These are phyloP conservation scores for Araneus ventricosus DNA, from an alignment of 1,140 invertebrate species.

Conservation along the genomic window DNA sequence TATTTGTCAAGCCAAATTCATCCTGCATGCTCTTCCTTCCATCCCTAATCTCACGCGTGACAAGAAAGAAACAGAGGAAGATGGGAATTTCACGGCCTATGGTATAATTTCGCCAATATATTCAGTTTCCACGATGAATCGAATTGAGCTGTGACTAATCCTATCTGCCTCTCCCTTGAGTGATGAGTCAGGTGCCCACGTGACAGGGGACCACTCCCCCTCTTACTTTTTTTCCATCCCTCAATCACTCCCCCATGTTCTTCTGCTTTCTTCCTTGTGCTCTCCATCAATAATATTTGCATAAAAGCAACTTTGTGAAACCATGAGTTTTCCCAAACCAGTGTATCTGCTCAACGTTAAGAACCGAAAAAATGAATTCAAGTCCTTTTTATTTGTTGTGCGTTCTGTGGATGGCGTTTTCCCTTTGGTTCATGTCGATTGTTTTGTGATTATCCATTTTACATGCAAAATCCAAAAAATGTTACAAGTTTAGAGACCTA, in stretches of 20 bases:
- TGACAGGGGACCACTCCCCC: neutral
- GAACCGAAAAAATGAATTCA: no score
- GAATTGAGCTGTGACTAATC: constrained; percentile 73
- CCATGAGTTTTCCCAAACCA: neutral
- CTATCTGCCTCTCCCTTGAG: constrained; percentile 56
- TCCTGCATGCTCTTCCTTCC: neutral
- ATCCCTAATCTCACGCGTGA: neutral
- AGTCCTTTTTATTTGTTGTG: no score
- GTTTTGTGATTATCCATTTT: no score
- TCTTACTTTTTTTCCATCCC: neutral
- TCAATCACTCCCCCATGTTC: constrained; percentile 53
- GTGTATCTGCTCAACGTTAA: neutral
- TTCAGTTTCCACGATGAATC: constrained; percentile 62
- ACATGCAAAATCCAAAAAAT: no score
- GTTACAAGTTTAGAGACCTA: no score
- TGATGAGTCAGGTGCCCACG: constrained; percentile 60
- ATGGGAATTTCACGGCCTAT: constrained; percentile 62
- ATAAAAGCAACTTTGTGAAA: neutral
- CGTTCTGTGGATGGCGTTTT: no score
- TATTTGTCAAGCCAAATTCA: no score
- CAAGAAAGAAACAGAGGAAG: constrained; percentile 20
- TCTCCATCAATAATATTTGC: constrained; percentile 14
- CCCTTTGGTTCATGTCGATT: no score
- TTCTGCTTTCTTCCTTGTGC: neutral
- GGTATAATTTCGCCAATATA: constrained; percentile 73